phyloP scores from a whole-genome alignment of 2,797 vertebrate genomes.

The Glyptemys insculpta region DNA sequence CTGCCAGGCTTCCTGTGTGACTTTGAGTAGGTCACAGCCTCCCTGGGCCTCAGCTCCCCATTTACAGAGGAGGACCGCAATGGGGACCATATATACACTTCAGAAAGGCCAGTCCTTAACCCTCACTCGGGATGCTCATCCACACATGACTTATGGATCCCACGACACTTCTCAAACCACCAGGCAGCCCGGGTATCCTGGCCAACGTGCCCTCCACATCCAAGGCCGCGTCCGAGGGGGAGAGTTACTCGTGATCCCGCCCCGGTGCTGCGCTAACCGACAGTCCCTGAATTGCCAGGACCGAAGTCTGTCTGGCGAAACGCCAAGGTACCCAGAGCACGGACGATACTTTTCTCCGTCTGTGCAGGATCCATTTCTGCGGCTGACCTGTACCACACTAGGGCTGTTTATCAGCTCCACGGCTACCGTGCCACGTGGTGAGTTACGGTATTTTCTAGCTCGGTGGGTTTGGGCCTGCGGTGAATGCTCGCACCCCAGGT shows the following conservation, averaged over 20 bases:
- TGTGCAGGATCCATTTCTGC: neutral
- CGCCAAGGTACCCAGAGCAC: neutral
- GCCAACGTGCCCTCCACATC: neutral
- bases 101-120: neutral
- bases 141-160: neutral
- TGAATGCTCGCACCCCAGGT: neutral
- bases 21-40: accelerated
- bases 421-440: neutral
- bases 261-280: no score
- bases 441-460: neutral
- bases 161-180: neutral
- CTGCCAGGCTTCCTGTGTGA: neutral
- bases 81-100: no score
- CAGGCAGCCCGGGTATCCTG: neutral
- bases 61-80: neutral
- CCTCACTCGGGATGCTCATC: neutral
- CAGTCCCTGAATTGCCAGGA: neutral
- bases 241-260: neutral
- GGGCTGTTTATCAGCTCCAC: neutral
- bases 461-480: neutral
- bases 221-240: accelerated
- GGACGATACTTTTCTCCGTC: accelerated
- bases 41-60: neutral
- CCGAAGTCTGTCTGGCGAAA: neutral
- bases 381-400: neutral